phyloP scores from a whole-genome alignment of 1,140 invertebrate genomes.

The Hycleus cichorii region DNA sequence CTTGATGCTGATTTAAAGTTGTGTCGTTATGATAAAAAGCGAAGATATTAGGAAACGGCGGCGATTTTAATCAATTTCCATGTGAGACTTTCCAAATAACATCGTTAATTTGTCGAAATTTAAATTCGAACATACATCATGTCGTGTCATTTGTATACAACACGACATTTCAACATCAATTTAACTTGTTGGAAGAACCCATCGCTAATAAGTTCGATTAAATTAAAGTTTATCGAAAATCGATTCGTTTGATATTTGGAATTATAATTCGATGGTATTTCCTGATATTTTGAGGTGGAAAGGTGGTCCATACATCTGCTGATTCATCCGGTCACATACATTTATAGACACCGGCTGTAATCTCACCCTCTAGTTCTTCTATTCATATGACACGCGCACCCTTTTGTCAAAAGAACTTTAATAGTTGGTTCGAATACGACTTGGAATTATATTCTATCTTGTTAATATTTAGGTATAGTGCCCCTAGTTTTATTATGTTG shows the following conservation, averaged over 20 bases:
- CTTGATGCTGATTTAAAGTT: too few species aligned
- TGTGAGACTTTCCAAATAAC: too few species aligned
- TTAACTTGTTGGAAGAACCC: conserved; percentile 6
- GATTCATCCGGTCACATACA: conserved; percentile 10
- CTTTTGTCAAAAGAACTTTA: conserved; percentile 11
- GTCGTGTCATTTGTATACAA: conserved; percentile 5
- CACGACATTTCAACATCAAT: conserved; percentile 15
- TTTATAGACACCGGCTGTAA: background rate
- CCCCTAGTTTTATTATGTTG: too few species aligned
- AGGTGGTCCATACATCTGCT: conserved; percentile 13
- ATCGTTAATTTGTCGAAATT: too few species aligned
- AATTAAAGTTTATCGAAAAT: background rate
- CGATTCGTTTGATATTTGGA: too few species aligned
- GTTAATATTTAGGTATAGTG: conserved; percentile 8
- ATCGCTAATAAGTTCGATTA: conserved; percentile 5
- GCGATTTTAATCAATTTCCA: too few species aligned
- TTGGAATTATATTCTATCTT: conserved; percentile 6
- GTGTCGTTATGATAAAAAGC: too few species aligned
- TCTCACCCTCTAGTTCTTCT: conserved; percentile 12
- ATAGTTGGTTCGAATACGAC: conserved; percentile 8
- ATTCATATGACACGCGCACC: conserved; percentile 13
- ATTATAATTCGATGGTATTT: too few species aligned
- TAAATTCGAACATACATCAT: conserved; percentile 4
- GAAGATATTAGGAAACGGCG: too few species aligned
- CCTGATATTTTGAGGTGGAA: background rate